phyloP scores from a whole-genome alignment of 1,140 invertebrate species.

The Ridgeia piscesae region DNA sequence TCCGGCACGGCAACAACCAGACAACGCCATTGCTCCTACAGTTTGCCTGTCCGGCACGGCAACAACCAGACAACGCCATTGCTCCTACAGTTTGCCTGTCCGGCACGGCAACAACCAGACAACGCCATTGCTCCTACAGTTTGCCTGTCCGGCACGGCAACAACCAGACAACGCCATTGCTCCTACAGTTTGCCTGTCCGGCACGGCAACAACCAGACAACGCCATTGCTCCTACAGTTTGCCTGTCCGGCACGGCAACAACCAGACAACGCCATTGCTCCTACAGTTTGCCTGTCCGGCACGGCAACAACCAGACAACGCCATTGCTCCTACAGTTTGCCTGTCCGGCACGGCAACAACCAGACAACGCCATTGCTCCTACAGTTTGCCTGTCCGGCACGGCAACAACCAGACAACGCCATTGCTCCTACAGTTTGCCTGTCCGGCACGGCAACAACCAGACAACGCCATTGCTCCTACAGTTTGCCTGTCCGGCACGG shows the following conservation, averaged over 20 bases:
- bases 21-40: conserved; percentile 61
- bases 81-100: not conserved
- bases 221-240: not conserved
- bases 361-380: no score
- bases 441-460: no score
- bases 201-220: no score
- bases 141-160: no score
- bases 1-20: not conserved
- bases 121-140: no score
- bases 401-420: not conserved
- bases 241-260: not conserved
- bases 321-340: no score
- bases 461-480: not conserved
- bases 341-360: not conserved
- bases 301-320: not conserved
- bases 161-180: not conserved
- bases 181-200: no score
- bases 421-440: no score
- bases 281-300: not conserved
- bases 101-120: no score
- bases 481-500: not conserved
- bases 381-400: no score
- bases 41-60: conserved; percentile 78
- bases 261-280: not conserved
- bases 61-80: conserved; percentile 32